These are phyloP conservation scores for Hyposoter didymator DNA, from an alignment of 2,888 invertebrate species.

Conservation along the genomic window DNA sequence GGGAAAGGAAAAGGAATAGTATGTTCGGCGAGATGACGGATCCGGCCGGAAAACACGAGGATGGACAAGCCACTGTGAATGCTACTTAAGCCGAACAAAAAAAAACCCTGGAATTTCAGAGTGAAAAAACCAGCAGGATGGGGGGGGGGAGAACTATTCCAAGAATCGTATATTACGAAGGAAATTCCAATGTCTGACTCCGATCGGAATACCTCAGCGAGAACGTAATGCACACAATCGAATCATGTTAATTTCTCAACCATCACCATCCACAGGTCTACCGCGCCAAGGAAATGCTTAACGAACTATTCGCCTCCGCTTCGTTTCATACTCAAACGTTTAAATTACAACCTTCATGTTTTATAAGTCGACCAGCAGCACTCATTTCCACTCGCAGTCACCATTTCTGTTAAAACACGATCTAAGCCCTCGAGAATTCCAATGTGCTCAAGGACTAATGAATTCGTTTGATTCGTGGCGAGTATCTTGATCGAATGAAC, in stretches of 20 bases:
- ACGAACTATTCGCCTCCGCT: slow-evolving; percentile 44
- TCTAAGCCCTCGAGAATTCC: background rate
- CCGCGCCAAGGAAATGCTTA: slow-evolving; percentile 38
- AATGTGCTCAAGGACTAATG: background rate
- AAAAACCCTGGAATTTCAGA: background rate
- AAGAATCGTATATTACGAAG: slow-evolving; percentile 2
- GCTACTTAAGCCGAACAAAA: slow-evolving; percentile 11
- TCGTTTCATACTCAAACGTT: slow-evolving; percentile 1
- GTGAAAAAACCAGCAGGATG: slow-evolving; percentile 1
- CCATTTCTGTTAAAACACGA: slow-evolving; percentile 4
- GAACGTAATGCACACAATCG: slow-evolving; percentile 44
- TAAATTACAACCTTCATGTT: background rate
- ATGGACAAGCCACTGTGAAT: slow-evolving; percentile 45
- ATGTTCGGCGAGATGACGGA: slow-evolving; percentile 30
- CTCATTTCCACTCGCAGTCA: slow-evolving; percentile 7
- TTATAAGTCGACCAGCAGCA: background rate
- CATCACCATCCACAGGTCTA: background rate
- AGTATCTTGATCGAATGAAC: background rate
- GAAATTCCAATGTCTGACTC: slow-evolving; percentile 28
- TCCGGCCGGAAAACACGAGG: slow-evolving; percentile 43
- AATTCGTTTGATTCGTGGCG: background rate
- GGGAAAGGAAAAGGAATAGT: slow-evolving; percentile 25
- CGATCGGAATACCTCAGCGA: slow-evolving; percentile 12
- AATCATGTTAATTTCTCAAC: slow-evolving; percentile 27
- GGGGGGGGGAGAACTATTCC: background rate